Evolutionary conservation across 2,888 invertebrate genomes (phyloP), one percentile per base, ranked within the genome.

Genomic region (Pomacea canaliculata): DNA sequence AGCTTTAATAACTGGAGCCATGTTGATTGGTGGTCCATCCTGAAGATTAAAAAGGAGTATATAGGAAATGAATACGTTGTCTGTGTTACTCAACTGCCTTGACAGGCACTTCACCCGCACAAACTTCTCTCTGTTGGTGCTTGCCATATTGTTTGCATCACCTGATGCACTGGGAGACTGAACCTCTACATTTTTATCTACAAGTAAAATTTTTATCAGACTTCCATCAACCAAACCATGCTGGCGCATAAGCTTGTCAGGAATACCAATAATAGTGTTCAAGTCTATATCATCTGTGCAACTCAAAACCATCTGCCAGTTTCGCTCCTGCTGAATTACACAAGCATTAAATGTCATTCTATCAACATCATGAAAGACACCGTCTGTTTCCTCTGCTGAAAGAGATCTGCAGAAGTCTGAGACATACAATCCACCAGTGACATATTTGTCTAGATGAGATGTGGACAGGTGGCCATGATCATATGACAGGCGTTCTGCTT

Each of bases 191-290:
- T 16, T 70, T 59, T 56, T 69, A 51, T 77, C 59, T 48, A 56
- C 23, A 46, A 86, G 77, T 18, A 83, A 82, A 16, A 88, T 79
- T 75, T 85, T 81, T 19, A 88, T 82, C 77, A 85, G 81, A 67
- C 85, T 86, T 63, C 87, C 85, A 74, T 88, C 87, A 80, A 86
- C 85, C 63, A 88, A 79, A 5, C 86, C 85, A 78, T 84, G 80
- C 62, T 84, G 82, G 37, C 83, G 70, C 86, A 88, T 86, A 12
- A 83, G 78, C 48, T 83, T 83, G 66, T 84, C 81, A 0, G 87
- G 83, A 83, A 88, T 84, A 46, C 88, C 87, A 66, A 87, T 79
- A 71, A 85, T 83, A 70, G 85, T 85, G 63, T 85, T 79, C 10
- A 85, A 82, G 77, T 87, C 88, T 79, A 86, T 84, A 49, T 79